Base-by-base conservation (phyloP, 2,797 vertebrate species). In the Tokudaia muenninki region DNA sequence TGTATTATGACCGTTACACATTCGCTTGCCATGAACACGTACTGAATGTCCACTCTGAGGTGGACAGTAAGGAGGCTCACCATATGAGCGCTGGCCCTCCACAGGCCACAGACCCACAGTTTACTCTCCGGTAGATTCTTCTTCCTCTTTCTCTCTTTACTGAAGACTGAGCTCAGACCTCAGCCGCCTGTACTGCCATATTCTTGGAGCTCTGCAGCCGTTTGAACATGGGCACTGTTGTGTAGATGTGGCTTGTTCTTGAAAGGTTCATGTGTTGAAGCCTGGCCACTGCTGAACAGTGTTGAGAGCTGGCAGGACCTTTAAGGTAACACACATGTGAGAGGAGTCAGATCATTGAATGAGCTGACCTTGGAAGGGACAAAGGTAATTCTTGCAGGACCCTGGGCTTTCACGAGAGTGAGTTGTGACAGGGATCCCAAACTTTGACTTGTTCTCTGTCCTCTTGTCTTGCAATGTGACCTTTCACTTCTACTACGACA, bases 21-120 rank as follows among this genome's bases (percentile, higher is more conserved):
- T 88, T 74, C 9, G 11, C 63, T 47, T 57, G 41, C 79, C 81
- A 21, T 0, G 0, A 21, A 3, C 8, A 1, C 52, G 81, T 80
- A 1, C 17, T 50, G 57, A 82, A 74, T 5, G 8, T 21, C 78
- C 55, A 57, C 79, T 9, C 2, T 24, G 44, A 78, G 65, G 0
- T 10, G 44, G 81, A 37, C 16, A 21, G 24, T 31, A 41, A 50
- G 52, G 31, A 57, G 22, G 16, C 19, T 31, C 4, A 2, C 8
- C 7, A 6, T 5, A 10, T 5, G 41, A 74, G 47, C 34, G 52
- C 67, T 74, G 57, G 91, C 4, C 52, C 37, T 79, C 6, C 1
- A 26, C 19, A 52, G 12, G 6, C 41, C 74, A 11, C 1, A 52
- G 29, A 26, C 21, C 9, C 29, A 44, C 6, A 34, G 14, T 1